phyloP scores from a whole-genome alignment of 2,113 vertebrate genomes.

The Cephalopterus ornatus region DNA sequence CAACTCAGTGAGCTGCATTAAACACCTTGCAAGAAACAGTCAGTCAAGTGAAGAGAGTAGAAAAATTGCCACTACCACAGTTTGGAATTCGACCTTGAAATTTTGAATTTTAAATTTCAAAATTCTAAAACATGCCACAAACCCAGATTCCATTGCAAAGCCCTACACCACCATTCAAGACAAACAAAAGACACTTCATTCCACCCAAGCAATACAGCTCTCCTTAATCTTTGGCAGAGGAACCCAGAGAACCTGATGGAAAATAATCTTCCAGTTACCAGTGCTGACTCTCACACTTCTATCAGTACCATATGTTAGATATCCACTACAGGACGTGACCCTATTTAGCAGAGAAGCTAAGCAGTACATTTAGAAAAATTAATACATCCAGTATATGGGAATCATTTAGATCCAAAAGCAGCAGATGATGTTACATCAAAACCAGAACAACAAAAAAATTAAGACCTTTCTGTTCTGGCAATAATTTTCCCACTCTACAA shows the following conservation, averaged over 20 bases:
- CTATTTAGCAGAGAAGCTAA: neutral
- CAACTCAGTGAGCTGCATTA: neutral
- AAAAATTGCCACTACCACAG: neutral
- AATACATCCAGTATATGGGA: fast-evolving
- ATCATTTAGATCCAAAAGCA: neutral
- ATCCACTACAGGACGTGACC: neutral
- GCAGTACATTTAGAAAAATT: neutral
- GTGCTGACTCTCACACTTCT: neutral
- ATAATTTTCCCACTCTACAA: neutral
- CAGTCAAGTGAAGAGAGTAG: neutral
- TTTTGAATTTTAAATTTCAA: neutral
- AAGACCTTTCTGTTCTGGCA: neutral
- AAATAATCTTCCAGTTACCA: neutral
- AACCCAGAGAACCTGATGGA: neutral
- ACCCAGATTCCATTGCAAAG: neutral
- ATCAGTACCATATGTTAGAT: neutral
- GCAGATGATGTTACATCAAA: neutral
- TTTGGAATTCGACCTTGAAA: neutral
- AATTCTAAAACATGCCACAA: neutral
- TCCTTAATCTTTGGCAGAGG: neutral
- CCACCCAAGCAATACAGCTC: neutral
- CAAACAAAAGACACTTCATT: neutral
- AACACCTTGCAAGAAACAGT: neutral
- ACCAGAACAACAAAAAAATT: neutral
- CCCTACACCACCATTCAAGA: neutral